A percentile compares a stretch with the other conserved stretches of the same genome.
Evolutionary conservation across 2,113 vertebrate genomes (phyloP).

Genomic region (Gobius niger): DNA sequence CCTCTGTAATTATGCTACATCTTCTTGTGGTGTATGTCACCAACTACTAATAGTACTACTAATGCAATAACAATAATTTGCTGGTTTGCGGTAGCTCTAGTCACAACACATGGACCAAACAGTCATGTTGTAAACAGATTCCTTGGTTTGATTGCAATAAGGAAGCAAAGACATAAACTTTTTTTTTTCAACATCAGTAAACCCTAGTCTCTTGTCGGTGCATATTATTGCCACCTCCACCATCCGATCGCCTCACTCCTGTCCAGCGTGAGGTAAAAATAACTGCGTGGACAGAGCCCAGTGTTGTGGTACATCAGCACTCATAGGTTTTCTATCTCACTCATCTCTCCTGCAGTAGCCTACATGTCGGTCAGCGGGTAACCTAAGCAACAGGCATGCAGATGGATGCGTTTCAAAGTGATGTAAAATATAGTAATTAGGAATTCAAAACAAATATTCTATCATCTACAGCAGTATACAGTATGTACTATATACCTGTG

Average conservation of each 20-base stretch:
- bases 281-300: background rate
- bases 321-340: background rate
- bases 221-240: constrained; percentile 3
- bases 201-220: background rate
- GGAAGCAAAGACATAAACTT: no score
- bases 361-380: background rate
- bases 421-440: no score
- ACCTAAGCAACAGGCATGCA: background rate
- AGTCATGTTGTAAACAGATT: no score
- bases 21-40: no score
- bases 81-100: no score
- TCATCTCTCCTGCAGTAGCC: background rate
- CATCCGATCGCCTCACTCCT: background rate
- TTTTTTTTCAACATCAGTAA: background rate
- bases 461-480: background rate
- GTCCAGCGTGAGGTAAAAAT: background rate
- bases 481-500: background rate
- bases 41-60: no score
- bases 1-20: no score
- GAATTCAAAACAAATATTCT: no score
- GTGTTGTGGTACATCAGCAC: background rate
- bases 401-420: no score
- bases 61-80: no score
- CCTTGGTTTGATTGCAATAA: no score
- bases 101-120: no score